Percentiles rank a stretch among this genome's conserved stretches.
Conservation (phyloP, 2,888 invertebrate genomes). For the Rhyacophila evoluta region DNA sequence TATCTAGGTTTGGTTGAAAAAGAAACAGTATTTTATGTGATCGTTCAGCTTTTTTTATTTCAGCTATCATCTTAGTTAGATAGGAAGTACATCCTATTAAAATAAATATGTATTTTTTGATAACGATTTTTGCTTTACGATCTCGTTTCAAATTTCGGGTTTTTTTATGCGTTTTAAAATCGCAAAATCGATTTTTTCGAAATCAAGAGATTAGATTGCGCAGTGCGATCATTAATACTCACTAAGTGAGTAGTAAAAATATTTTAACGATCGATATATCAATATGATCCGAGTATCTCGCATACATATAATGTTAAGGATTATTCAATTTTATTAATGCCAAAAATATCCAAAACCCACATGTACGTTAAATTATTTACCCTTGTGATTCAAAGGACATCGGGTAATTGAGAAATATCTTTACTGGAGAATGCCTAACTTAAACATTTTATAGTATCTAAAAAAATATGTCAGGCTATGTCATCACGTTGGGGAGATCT, state of each 20-base stretch:
- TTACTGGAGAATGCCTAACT: too few relatives aligned
- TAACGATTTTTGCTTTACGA: not conserved
- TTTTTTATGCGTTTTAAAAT: not conserved
- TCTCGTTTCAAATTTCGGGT: not conserved
- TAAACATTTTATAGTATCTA: too few relatives aligned
- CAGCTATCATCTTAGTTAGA: too few relatives aligned
- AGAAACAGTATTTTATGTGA: too few relatives aligned
- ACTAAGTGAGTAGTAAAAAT: slow-evolving; percentile 2
- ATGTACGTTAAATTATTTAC: not conserved
- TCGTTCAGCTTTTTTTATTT: not conserved
- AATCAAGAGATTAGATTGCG: not conserved
- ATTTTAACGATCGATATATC: not conserved
- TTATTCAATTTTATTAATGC: too few relatives aligned
- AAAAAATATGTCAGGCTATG: too few relatives aligned
- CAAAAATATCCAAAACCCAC: not conserved
- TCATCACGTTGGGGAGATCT: too few relatives aligned
- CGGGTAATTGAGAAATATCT: too few relatives aligned
- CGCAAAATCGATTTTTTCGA: not conserved
- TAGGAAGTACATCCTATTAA: not conserved
- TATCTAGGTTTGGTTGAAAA: too few relatives aligned
- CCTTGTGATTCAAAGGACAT: too few relatives aligned
- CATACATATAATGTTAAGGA: not conserved
- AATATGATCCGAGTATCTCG: not conserved
- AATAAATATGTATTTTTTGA: not conserved
- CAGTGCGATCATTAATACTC: not conserved